These are phyloP conservation scores for Hyalella azteca DNA, from an alignment of 2,888 invertebrate species.

Conservation along the genomic window DNA sequence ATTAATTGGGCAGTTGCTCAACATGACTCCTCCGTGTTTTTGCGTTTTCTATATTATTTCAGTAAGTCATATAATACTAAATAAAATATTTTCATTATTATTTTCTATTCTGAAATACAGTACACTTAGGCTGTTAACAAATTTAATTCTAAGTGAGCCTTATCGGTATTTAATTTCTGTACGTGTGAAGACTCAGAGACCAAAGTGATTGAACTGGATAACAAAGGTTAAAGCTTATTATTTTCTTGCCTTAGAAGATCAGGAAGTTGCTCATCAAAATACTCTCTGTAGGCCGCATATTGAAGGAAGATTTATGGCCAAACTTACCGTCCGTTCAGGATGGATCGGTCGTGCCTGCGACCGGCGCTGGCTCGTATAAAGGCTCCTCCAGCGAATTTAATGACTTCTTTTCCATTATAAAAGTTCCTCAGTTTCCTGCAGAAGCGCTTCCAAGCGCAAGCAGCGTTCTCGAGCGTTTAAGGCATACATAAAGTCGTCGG, in stretches of 20 bases:
- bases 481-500: neutral
- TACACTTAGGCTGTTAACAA: no score
- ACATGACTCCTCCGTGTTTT: no score
- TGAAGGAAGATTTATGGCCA: constrained; percentile 24
- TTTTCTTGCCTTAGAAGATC: constrained; percentile 10
- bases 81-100: no score
- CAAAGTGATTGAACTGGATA: no score
- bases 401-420: neutral
- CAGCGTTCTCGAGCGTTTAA: neutral
- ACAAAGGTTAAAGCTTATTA: no score
- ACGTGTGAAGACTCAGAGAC: no score
- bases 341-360: constrained; percentile 19
- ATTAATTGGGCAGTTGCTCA: no score
- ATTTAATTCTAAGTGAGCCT: no score
- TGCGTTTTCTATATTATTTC: no score
- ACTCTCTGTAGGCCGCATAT: constrained; percentile 13
- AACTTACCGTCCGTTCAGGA: constrained; percentile 20
- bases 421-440: neutral
- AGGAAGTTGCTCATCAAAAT: constrained; percentile 37
- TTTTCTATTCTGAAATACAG: no score
- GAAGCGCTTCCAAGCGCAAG: neutral
- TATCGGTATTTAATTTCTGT: no score
- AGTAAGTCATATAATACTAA: no score
- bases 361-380: neutral
- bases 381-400: neutral